Evolutionary conservation across 2,113 vertebrate genomes (phyloP).

Genomic region (Astatotilapia flaviijosephi): DNA sequence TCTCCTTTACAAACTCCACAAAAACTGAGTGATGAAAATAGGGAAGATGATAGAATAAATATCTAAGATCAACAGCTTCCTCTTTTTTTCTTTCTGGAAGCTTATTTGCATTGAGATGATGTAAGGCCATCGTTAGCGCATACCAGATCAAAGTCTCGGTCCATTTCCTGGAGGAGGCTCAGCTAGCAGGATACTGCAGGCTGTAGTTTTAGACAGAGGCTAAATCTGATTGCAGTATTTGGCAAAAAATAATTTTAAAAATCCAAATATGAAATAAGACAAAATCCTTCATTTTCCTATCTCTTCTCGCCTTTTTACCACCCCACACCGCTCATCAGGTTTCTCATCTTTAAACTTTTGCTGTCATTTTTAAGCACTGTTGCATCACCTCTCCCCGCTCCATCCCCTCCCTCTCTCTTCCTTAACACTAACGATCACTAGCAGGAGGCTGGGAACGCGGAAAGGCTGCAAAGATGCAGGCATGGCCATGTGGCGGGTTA

Average conservation of each 20-base stretch:
- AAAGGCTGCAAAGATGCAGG: constrained; percentile 15
- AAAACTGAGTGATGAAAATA: neutral
- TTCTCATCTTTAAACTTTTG: constrained; percentile 1
- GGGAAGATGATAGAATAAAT: neutral
- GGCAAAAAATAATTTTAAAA: neutral
- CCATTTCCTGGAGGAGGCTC: neutral
- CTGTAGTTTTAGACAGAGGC: neutral
- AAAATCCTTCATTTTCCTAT: neutral
- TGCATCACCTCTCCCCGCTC: constrained; percentile 2
- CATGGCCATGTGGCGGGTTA: constrained; percentile 12
- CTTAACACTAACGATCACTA: constrained; percentile 10
- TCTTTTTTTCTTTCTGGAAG: neutral
- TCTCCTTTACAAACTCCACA: neutral
- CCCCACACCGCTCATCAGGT: neutral
- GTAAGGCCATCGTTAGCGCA: neutral
- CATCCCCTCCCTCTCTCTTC: neutral
- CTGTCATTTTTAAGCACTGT: neutral
- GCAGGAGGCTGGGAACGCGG: neutral
- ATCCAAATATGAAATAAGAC: neutral
- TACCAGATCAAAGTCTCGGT: neutral
- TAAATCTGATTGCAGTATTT: neutral
- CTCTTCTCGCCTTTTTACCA: neutral
- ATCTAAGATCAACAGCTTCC: neutral
- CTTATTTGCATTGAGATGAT: neutral
- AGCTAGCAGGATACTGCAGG: neutral